Base-by-base conservation (phyloP, 2,888 invertebrate species). In the Empis livida region DNA sequence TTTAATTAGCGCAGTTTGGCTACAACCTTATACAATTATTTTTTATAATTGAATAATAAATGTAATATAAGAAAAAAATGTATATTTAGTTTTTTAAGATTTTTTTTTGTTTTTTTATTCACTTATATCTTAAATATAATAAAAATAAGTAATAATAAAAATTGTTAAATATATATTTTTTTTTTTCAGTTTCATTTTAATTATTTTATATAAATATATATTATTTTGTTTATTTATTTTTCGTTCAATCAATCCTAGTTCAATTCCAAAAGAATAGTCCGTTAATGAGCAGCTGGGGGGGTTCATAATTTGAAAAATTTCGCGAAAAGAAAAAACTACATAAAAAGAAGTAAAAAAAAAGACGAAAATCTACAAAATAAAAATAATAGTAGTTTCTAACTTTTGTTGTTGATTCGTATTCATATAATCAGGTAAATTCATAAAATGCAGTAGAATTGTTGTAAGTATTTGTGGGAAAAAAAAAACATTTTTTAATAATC, bases 211-310 rank as follows among this genome's bases (percentile, higher is more conserved):
- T 35, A 35, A n/a, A 35, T 35, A 35, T 40, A 11, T 40, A 20
- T 40, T 23, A 13, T 5, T 40, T 23, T 40, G 6, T 13, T 8
- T 23, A 13, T 40, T n/a, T 40, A 17, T 40, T 11, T 11, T 10
- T n/a, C n/a, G 5, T 20, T 44, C 40, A 20, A 43, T 47, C 43
- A 47, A 47, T 47, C 44, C 40, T 14, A 35, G 35, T 40, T 47
- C 47, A 47, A 47, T 47, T 47, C 47, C 47, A 47, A 47, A 44
- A 47, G 47, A 47, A 44, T 47, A 47, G 47, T 47, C 47, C 47
- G 32, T 47, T n/a, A 40, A 44, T 47, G 47, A 47, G 47, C 47
- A 47, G 47, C 47, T 44, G 41, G 41, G 41, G 32, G 11, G 5
- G 5, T 10, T n/a, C 15, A 14, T 15, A 15, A 11, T 37, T 14